Evolutionary conservation across 2,797 vertebrate species (phyloP).

Genomic region (Bryconaethiops microstoma): DNA sequence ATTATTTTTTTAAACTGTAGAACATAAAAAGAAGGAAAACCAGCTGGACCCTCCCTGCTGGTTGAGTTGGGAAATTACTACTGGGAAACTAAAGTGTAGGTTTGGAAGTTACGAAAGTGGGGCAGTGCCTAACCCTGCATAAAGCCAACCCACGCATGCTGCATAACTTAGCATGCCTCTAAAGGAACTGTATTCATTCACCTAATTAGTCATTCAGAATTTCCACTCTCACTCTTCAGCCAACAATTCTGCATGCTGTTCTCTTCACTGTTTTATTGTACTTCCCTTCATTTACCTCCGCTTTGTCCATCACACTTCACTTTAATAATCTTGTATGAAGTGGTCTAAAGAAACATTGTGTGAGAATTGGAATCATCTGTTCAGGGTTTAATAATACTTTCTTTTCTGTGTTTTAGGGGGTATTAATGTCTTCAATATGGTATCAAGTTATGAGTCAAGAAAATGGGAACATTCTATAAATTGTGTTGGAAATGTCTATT

Average conservation of each 20-base stretch:
- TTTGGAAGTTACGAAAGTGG: neutral
- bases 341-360: too few relatives aligned
- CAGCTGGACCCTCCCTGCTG: too few relatives aligned
- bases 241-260: neutral
- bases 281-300: neutral
- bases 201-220: slow-evolving; percentile 4
- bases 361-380: too few relatives aligned
- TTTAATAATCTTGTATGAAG: neutral
- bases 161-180: neutral
- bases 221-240: neutral
- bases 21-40: neutral
- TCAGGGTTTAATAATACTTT: too few relatives aligned
- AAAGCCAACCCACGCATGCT: neutral
- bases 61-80: neutral
- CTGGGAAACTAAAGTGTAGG: neutral
- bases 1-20: neutral
- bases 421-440: too few relatives aligned
- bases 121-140: too few relatives aligned
- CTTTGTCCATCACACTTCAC: neutral
- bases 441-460: too few relatives aligned
- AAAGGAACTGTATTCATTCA: slow-evolving; percentile 4
- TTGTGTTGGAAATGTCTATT: too few relatives aligned
- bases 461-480: too few relatives aligned
- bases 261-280: neutral
- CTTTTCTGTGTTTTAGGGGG: too few relatives aligned